phyloP scores from a whole-genome alignment of 2,113 vertebrate species.

The Pandion haliaetus region DNA sequence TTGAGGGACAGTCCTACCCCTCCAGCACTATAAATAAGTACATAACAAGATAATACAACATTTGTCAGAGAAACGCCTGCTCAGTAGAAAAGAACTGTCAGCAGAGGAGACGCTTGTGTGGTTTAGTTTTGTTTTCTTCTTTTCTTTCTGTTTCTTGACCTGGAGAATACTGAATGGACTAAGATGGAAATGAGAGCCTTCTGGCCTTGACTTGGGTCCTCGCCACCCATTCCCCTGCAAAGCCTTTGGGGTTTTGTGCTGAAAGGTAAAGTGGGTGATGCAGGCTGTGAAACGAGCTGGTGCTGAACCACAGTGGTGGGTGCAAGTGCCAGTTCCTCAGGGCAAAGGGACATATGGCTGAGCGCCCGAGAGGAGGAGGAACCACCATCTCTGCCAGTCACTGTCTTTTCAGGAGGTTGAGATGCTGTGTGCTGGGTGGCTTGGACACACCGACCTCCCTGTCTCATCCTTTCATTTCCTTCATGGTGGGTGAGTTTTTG shows the following conservation, averaged over 20 bases:
- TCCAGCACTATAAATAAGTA: constrained; percentile 48
- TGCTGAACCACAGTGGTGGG: not conserved
- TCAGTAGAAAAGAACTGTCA: constrained; percentile 1
- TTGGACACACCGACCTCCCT: not conserved
- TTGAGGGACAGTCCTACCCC: constrained; percentile 1
- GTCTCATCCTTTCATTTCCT: not conserved
- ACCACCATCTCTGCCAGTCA: not conserved
- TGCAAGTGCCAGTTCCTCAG: not conserved
- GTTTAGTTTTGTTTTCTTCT: not conserved
- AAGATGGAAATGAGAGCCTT: not conserved
- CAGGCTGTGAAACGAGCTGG: not conserved
- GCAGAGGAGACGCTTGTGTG: not conserved
- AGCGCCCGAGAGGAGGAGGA: not conserved
- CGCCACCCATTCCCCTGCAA: rapidly evolving
- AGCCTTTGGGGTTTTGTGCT: not conserved
- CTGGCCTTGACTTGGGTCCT: not conserved
- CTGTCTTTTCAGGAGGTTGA: not conserved
- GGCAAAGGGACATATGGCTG: not conserved
- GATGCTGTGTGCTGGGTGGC: not conserved
- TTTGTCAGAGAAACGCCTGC: constrained; percentile 48
- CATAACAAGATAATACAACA: not conserved
- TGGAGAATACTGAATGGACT: not conserved
- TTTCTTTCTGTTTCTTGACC: not conserved
- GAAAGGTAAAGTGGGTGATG: not conserved
- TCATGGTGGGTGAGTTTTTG: not conserved